These are phyloP conservation scores for Andricus grossulariae DNA, from an alignment of 1,140 invertebrate species.

Conservation along the genomic window DNA sequence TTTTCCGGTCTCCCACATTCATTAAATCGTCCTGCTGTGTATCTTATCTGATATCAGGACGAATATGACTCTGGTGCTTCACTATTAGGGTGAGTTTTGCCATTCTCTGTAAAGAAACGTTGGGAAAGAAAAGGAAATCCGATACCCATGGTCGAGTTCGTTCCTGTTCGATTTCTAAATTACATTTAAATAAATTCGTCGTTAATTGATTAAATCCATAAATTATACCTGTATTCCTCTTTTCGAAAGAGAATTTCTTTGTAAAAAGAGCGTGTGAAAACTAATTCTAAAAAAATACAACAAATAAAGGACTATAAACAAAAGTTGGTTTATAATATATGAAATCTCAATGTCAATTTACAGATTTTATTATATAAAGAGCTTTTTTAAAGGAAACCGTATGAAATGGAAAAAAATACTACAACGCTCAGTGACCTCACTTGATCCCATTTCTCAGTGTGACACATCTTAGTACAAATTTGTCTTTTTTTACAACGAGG, in stretches of 20 bases:
- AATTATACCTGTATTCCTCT: too few species aligned
- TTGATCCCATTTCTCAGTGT: constrained; percentile 17
- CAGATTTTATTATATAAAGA: neutral
- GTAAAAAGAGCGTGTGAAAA: too few species aligned
- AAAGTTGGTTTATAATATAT: too few species aligned
- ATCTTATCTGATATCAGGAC: constrained; percentile 59
- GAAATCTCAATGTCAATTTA: neutral
- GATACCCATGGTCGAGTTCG: neutral
- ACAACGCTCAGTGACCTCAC: neutral
- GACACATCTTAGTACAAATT: constrained; percentile 18
- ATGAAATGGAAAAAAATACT: constrained; percentile 1
- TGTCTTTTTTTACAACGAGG: constrained; percentile 21
- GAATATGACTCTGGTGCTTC: constrained; percentile 45
- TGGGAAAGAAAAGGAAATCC: neutral
- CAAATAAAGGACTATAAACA: too few species aligned
- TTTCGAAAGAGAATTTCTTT: too few species aligned
- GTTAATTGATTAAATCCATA: too few species aligned
- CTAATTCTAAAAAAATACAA: too few species aligned
- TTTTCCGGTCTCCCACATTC: constrained; percentile 62
- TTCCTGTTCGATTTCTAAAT: neutral
- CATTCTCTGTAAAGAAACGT: neutral
- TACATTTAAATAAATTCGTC: too few species aligned
- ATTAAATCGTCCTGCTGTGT: constrained; percentile 49
- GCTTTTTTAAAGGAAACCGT: neutral
- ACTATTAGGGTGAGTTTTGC: constrained; percentile 21